Evolutionary conservation across 2,113 vertebrate genomes (phyloP).

Genomic region (Chauna torquata): DNA sequence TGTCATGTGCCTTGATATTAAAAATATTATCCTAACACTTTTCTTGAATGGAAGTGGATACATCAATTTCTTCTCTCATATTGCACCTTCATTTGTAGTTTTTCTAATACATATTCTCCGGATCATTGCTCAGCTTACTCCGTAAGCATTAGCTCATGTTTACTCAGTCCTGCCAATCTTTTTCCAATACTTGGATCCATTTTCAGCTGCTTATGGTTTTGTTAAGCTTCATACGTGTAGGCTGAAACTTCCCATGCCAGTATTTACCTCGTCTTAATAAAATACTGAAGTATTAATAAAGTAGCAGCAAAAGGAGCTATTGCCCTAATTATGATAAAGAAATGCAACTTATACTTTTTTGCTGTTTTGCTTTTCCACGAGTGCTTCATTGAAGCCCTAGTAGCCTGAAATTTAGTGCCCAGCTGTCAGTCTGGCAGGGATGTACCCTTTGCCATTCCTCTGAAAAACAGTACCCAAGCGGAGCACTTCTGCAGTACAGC

Average conservation of each 20-base stretch:
- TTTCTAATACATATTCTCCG: neutral
- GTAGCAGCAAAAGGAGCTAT: neutral
- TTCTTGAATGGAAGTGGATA: neutral
- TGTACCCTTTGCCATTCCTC: neutral
- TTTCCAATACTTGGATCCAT: neutral
- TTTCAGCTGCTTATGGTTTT: neutral
- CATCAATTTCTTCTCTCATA: neutral
- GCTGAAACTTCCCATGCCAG: neutral
- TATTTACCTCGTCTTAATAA: neutral
- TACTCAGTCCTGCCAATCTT: fast-evolving
- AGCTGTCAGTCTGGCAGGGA: neutral
- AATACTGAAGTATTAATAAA: neutral
- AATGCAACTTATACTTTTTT: neutral
- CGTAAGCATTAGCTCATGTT: neutral
- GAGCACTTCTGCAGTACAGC: neutral
- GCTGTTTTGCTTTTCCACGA: neutral
- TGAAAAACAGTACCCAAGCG: neutral
- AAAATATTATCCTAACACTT: neutral
- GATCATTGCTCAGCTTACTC: neutral
- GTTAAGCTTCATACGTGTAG: neutral
- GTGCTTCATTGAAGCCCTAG: neutral
- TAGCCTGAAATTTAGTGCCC: neutral
- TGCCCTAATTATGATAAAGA: neutral
- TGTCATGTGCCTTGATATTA: neutral
- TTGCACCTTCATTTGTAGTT: neutral